A percentile compares a stretch with the other conserved stretches of the same genome.
These are phyloP conservation scores for Amorpha juglandis DNA, from an alignment of 2,888 invertebrate species.

Conservation along the genomic window DNA sequence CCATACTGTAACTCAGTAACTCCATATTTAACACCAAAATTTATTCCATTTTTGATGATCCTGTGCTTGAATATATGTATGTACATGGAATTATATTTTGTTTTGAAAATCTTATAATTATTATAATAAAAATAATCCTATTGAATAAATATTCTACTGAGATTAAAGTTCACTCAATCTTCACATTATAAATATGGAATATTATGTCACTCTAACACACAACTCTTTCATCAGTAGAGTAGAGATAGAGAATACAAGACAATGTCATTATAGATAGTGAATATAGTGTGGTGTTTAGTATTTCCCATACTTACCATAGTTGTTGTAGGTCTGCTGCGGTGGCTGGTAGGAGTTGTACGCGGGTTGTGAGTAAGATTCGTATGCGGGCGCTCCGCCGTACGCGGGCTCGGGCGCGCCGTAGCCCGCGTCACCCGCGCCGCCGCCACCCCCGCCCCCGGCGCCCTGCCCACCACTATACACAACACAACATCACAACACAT, in stretches of 20 bases:
- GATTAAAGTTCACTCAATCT: too few species aligned
- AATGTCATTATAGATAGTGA: too few species aligned
- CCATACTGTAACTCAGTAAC: neutral
- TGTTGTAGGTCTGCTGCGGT: slow-evolving; percentile 67
- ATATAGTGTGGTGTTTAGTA: neutral
- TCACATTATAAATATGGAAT: too few species aligned
- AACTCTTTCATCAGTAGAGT: neutral
- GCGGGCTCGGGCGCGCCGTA: slow-evolving; percentile 70
- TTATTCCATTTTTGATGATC: too few species aligned
- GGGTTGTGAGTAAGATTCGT: slow-evolving; percentile 73
- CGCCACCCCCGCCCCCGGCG: slow-evolving; percentile 44
- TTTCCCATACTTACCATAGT: slow-evolving; percentile 67
- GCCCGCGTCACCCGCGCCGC: slow-evolving; percentile 74
- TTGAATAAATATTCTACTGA: too few species aligned
- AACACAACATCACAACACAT: neutral
- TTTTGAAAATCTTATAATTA: too few species aligned
- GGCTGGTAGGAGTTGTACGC: slow-evolving; percentile 72
- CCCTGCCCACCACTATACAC: slow-evolving; percentile 16
- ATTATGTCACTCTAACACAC: neutral
- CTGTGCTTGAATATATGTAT: too few species aligned
- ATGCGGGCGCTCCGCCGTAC: slow-evolving; percentile 64
- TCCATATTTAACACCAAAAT: too few species aligned
- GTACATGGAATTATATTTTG: too few species aligned
- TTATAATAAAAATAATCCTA: too few species aligned
- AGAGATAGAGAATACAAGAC: neutral